These are phyloP conservation scores for Sebastes oblongus DNA, from an alignment of 2,797 vertebrate genomes.

Conservation along the genomic window DNA sequence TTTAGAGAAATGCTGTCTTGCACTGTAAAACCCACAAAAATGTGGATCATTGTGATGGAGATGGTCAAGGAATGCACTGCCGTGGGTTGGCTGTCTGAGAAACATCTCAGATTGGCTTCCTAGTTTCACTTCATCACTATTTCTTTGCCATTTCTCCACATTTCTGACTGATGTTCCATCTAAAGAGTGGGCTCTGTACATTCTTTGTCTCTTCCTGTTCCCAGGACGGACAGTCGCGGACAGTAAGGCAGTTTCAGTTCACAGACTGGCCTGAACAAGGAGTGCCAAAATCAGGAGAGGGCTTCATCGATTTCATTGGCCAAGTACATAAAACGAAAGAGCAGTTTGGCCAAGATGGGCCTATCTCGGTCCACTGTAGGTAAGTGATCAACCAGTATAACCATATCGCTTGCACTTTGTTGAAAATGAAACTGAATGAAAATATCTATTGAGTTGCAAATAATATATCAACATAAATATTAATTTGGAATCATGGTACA, in stretches of 20 bases:
- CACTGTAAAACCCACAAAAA: conserved; percentile 18
- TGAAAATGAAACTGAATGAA: neutral
- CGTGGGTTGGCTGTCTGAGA: neutral
- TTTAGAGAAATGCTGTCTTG: neutral
- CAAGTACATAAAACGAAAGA: conserved; percentile 99
- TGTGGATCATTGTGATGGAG: neutral
- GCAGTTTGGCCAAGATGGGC: conserved; percentile 98
- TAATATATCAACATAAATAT: neutral
- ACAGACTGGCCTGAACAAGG: conserved; percentile 99
- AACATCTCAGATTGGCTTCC: neutral
- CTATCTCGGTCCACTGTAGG: conserved; percentile 99
- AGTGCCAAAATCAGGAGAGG: conserved; percentile 99
- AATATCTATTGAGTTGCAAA: neutral
- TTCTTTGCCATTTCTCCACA: neutral
- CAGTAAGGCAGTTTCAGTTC: conserved; percentile 99
- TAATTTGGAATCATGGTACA: neutral
- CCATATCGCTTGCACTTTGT: neutral
- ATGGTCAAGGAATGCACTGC: neutral
- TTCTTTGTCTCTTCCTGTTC: neutral
- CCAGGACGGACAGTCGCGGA: conserved; percentile 98
- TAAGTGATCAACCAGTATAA: conserved; percentile 66
- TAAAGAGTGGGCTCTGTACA: neutral
- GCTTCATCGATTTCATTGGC: conserved; percentile 99
- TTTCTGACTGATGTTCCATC: neutral
- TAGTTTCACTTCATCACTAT: neutral